Evolutionary conservation across 2,888 invertebrate genomes (phyloP), one percentile per base, ranked within the genome.

Genomic region (Protodeltote pygarga): DNA sequence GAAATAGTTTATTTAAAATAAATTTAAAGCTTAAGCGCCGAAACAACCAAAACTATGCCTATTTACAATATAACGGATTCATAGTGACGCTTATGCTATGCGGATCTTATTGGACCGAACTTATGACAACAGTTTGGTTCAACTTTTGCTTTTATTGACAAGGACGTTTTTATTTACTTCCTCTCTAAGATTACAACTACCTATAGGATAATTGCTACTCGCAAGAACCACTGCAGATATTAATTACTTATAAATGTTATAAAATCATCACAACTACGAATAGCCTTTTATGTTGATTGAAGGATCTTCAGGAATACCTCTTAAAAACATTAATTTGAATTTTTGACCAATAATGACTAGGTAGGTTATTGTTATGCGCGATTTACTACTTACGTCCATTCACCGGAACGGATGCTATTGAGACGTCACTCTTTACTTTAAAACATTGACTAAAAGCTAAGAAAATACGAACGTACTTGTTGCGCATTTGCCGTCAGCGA

Each of bases 401-500:
- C 71, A 78, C 77, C 84, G 82, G 73, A 85, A 83, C 87, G 73
- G 75, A 88, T 75, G 51, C 65, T 81, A 80, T 83, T 82, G 73
- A 83, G 71, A 80, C 79, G 81, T 80, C 74, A 77, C 66, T 73
- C 68, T 68, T 57, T 61, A 59, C 55, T 70, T 68, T 64, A 62
- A 65, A 68, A 71, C 58, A 72, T 65, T 68, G 55, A 73, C 61
- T 53, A 63, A 77, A 72, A 73, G 64, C 58, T 72, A 70, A 62
- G 42, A 64, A 75, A 77, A 65, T 60, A 63, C 35, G 45, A 38
- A 87, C 91, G 61, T 88, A 90, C 90, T 83, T 85, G 85, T 83
- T 57, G 76, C 77, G 48, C 73, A 77, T 70, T 81, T 86, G 61
- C 68, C 80, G 34, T 80, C 81, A 8, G 69, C 64, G 16, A 81